Conservation (phyloP, 2,797 vertebrate genomes). For the Hydrolagus colliei region DNA sequence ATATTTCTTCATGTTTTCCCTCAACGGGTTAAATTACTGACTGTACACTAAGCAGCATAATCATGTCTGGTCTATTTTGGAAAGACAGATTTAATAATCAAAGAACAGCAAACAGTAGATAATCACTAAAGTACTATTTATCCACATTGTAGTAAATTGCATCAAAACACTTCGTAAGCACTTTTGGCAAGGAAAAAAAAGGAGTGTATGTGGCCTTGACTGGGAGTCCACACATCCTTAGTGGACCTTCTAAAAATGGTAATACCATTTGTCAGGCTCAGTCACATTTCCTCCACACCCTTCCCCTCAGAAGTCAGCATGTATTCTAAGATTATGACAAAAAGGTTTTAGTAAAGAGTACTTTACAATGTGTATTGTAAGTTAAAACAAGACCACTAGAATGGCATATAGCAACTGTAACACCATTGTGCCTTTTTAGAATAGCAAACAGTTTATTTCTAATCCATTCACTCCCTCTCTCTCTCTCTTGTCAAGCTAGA, state of each 20-base stretch:
- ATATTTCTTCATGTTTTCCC: too few species aligned
- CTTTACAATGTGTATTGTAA: not conserved
- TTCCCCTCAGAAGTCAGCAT: conserved; percentile 40
- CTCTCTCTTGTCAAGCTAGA: not conserved
- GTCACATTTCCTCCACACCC: conserved; percentile 54
- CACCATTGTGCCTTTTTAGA: not conserved
- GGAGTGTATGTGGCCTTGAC: conserved; percentile 38
- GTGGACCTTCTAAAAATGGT: conserved; percentile 43
- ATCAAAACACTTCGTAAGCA: not conserved
- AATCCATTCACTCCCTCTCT: not conserved
- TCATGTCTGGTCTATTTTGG: not conserved
- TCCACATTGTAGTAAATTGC: not conserved
- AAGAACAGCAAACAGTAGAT: not conserved
- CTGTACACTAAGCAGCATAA: not conserved
- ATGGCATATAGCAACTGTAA: not conserved
- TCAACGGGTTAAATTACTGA: too few species aligned
- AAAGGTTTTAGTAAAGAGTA: not conserved
- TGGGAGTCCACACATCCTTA: conserved; percentile 32
- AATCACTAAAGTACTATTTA: not conserved
- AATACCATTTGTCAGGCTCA: conserved; percentile 48
- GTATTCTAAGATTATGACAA: not conserved
- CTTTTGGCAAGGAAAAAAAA: conserved; percentile 31
- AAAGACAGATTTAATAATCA: not conserved
- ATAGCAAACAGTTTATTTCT: not conserved
- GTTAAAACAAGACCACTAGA: not conserved